Evolutionary conservation across 1,140 invertebrate genomes (phyloP).

Genomic region (Paralvinella palmiformis): DNA sequence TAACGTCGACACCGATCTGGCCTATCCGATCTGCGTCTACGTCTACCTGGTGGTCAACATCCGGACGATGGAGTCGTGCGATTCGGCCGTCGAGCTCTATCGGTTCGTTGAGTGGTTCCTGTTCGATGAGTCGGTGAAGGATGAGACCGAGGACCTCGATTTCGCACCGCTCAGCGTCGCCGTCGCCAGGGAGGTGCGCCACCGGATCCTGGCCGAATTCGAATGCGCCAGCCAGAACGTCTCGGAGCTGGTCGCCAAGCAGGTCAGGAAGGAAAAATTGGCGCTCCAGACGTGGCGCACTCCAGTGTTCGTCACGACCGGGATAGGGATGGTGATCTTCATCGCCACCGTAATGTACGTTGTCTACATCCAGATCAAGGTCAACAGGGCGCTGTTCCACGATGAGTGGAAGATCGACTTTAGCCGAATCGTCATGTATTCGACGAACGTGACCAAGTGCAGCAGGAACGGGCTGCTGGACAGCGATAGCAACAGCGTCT

Average conservation of each 20-base stretch:
- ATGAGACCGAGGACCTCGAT: slow-evolving; percentile 6
- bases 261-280: not conserved
- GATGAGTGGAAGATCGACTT: not conserved
- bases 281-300: not conserved
- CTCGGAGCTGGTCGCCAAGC: not conserved
- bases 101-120: slow-evolving; percentile 35
- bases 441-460: not conserved
- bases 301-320: not conserved
- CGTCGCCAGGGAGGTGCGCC: not conserved
- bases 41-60: slow-evolving; percentile 11
- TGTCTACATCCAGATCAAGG: not conserved
- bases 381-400: not conserved
- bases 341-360: not conserved
- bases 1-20: not conserved
- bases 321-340: not conserved
- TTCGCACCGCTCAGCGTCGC: slow-evolving; percentile 26
- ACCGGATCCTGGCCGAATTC: not conserved
- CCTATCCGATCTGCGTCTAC: slow-evolving; percentile 1
- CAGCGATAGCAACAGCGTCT: too few species aligned
- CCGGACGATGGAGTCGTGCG: slow-evolving; percentile 26
- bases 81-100: slow-evolving; percentile 30
- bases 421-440: too few species aligned
- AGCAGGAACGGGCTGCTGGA: not conserved
- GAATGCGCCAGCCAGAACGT: not conserved
- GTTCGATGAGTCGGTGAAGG: slow-evolving; percentile 10